Percentiles rank a stretch among this genome's conserved stretches.
Evolutionary conservation across 1,140 invertebrate genomes (phyloP).

Genomic region (Ips nitidus): DNA sequence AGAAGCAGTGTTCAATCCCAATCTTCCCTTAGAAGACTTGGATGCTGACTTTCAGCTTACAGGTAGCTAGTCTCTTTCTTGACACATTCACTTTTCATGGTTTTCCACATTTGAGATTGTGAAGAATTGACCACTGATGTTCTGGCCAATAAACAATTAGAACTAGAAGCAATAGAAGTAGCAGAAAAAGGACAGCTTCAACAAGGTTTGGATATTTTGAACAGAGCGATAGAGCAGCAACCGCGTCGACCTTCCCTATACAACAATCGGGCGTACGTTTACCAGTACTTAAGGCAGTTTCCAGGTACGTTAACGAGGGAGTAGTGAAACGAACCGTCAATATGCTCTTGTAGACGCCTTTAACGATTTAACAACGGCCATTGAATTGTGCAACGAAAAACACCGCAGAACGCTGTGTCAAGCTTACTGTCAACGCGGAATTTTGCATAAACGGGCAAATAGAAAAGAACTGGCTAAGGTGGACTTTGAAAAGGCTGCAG

Average conservation of each 20-base stretch:
- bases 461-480: slow-evolving; percentile 62
- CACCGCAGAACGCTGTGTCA: slow-evolving; percentile 66
- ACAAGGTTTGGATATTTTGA: slow-evolving; percentile 64
- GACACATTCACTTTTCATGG: not conserved
- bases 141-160: slow-evolving; percentile 54
- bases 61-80: slow-evolving; percentile 37
- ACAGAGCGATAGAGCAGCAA: slow-evolving; percentile 60
- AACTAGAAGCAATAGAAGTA: slow-evolving; percentile 64
- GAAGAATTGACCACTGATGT: slow-evolving; percentile 45
- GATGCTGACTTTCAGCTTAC: slow-evolving; percentile 24
- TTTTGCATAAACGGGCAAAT: slow-evolving; percentile 66
- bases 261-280: slow-evolving; percentile 82
- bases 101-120: not conserved
- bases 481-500: slow-evolving; percentile 75
- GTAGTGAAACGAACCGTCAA: slow-evolving; percentile 25
- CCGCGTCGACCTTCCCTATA: slow-evolving; percentile 68
- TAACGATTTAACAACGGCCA: slow-evolving; percentile 71
- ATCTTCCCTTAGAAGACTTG: slow-evolving; percentile 53
- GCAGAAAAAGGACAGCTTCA: slow-evolving; percentile 68
- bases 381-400: slow-evolving; percentile 64
- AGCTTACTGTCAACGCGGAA: slow-evolving; percentile 78
- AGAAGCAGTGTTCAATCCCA: slow-evolving; percentile 59
- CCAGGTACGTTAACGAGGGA: slow-evolving; percentile 58
- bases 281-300: slow-evolving; percentile 66
- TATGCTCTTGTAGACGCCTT: slow-evolving; percentile 65